Evolutionary conservation across 2,888 invertebrate species (phyloP).

Genomic region (Dysmachus trigonus): DNA sequence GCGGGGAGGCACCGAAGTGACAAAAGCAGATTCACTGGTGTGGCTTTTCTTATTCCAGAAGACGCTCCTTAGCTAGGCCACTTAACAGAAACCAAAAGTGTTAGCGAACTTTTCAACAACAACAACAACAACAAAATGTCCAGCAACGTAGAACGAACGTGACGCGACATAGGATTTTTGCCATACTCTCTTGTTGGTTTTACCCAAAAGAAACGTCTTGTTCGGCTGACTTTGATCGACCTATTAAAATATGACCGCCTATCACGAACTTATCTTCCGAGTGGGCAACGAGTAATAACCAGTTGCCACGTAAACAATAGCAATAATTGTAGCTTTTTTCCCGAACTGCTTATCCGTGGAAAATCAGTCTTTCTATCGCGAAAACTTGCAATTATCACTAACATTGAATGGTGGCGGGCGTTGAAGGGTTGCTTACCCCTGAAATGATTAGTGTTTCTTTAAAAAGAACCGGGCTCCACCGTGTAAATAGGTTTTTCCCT

Average conservation of each 20-base stretch:
- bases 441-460: slow-evolving; percentile 19
- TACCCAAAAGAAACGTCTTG: neutral
- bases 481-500: slow-evolving; percentile 17
- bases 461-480: slow-evolving; percentile 10
- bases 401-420: slow-evolving; percentile 15
- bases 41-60: neutral
- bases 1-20: neutral
- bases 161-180: neutral
- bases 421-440: slow-evolving; percentile 6
- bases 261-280: slow-evolving; percentile 36
- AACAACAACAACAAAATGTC: neutral
- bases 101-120: neutral
- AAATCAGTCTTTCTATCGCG: slow-evolving; percentile 25
- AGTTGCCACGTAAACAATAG: slow-evolving; percentile 36
- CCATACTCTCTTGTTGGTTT: neutral
- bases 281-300: slow-evolving; percentile 4
- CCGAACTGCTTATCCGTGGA: slow-evolving; percentile 30
- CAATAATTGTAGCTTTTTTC: slow-evolving; percentile 12
- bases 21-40: slow-evolving; percentile 20
- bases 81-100: neutral
- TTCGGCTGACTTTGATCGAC: neutral
- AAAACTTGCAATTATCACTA: slow-evolving; percentile 37
- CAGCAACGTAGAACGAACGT: neutral
- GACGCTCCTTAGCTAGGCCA: slow-evolving; percentile 28
- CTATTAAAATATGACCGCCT: slow-evolving; percentile 32